Base-by-base conservation (phyloP, 2,113 vertebrate species). In the Puffinus mauretanicus region DNA sequence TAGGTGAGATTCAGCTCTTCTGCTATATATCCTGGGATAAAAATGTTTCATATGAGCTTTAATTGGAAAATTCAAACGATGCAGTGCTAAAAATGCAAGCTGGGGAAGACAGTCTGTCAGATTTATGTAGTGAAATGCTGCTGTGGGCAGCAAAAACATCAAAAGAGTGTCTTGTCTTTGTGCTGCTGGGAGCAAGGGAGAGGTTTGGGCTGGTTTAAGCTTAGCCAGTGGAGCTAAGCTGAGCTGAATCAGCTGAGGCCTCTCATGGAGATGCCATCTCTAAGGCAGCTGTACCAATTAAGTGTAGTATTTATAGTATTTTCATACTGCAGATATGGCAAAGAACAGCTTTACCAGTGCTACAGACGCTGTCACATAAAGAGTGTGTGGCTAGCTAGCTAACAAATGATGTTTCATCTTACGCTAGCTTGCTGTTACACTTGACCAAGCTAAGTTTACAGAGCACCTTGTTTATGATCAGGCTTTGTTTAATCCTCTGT, bases 401-500 rank as follows among this genome's bases (percentile, higher is more conserved):
- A 30, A 38, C 38, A 36, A 6, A 25, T 52, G 29, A 26, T 29
- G n/a, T 38, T 91, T 84, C 55, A 11, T 42, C 17, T 57, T 69
- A 10, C 2, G 3, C 46, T 86, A 19, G 10, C 61, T 90, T 72
- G 30, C 52, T 61, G 16, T n/a, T 93, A 49, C 2, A 2, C 57
- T 78, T 58, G 40, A 46, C 49, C 36, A 16, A 64, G 24, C 4
- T 52, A 65, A 57, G 8, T 49, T 77, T 70, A 24, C 36, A 57
- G 61, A 64, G 44, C 52, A 86, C 15, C 4, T 81, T 73, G 61
- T 8, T 1, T 30, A 29, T 22, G 16, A 44, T 40, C 62, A 71
- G 20, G 25, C 78, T 91, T 85, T 90, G 36, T 62, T 65, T 76
- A 85, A 93, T 75, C 14, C 75, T 92, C 18, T 98, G 20, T 92